Evolutionary conservation across 2,797 vertebrate genomes (phyloP).

Genomic region (Trachops cirrhosus): DNA sequence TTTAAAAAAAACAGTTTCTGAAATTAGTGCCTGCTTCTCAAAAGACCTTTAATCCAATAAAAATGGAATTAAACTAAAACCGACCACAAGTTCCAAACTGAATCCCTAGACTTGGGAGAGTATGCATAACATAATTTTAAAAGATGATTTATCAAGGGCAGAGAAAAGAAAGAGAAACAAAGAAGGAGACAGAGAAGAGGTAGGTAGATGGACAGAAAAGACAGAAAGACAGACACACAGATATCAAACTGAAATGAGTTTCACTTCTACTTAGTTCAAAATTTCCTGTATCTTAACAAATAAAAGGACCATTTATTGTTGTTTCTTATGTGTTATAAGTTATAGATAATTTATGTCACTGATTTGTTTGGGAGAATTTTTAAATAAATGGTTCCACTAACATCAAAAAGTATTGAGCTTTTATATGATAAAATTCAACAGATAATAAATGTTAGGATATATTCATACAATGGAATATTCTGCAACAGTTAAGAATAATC

Average conservation of each 20-base stretch:
- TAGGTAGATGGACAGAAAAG: not conserved
- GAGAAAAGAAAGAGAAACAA: not conserved
- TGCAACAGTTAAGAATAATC: not conserved
- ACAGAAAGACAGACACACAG: not conserved
- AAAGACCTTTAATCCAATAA: not conserved
- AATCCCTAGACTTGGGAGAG: not conserved
- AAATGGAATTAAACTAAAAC: not conserved
- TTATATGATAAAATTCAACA: not conserved
- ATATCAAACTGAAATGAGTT: slow-evolving; percentile 7
- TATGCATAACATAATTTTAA: not conserved
- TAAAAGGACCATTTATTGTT: not conserved
- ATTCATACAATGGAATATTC: not conserved
- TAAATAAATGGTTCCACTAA: not conserved
- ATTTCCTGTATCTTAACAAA: not conserved
- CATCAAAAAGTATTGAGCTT: not conserved
- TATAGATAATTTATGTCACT: not conserved
- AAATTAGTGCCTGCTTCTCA: not conserved
- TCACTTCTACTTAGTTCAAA: not conserved
- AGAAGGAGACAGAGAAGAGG: not conserved
- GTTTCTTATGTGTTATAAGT: not conserved
- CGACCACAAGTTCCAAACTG: not conserved
- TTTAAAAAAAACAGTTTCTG: not conserved
- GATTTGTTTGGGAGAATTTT: not conserved
- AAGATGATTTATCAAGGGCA: not conserved
- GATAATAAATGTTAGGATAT: not conserved